These are phyloP conservation scores for Anguilla marmorata DNA, from an alignment of 2,797 vertebrate species.

Conservation along the genomic window DNA sequence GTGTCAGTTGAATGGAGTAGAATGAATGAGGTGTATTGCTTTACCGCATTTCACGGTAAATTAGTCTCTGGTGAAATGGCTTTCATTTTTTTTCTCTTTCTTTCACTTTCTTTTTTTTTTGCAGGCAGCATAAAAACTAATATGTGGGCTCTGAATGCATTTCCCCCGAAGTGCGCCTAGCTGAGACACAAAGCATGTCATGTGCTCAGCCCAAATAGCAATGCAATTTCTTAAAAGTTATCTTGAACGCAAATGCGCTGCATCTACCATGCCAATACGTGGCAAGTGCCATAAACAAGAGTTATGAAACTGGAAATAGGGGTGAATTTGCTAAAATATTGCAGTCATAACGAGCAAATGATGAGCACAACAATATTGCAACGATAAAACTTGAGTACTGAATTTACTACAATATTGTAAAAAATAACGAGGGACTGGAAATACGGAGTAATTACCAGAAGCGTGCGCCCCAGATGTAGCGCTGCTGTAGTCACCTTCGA, in stretches of 20 bases:
- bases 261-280: neutral
- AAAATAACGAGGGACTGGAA: neutral
- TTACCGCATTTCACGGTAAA: constrained; percentile 52
- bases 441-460: neutral
- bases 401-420: neutral
- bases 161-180: constrained; percentile 45
- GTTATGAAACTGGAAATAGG: neutral
- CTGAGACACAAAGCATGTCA: constrained; percentile 30
- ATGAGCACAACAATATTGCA: neutral
- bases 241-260: neutral
- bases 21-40: constrained; percentile 53
- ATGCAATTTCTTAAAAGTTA: neutral
- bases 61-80: constrained; percentile 52
- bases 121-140: constrained; percentile 48
- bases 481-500: neutral
- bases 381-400: neutral
- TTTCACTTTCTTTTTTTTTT: neutral
- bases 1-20: constrained; percentile 46
- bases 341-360: neutral
- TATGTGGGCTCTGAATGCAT: constrained; percentile 33
- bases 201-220: constrained; percentile 25
- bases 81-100: constrained; percentile 48
- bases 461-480: neutral
- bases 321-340: neutral
- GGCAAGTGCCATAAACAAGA: neutral